phyloP scores from a whole-genome alignment of 1,140 invertebrate genomes.

The Drosophila sp. region DNA sequence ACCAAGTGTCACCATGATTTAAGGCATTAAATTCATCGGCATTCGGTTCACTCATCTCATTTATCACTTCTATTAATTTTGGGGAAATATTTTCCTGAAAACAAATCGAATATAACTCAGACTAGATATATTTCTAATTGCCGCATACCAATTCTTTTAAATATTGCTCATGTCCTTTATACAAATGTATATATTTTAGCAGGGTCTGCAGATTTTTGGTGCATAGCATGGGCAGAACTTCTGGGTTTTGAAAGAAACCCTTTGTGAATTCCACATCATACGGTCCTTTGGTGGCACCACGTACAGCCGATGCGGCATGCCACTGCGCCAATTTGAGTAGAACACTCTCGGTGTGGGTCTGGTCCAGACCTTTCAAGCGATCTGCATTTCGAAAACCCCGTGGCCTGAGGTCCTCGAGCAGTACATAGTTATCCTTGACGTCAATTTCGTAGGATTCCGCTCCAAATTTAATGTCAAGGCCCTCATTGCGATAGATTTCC shows the following conservation, averaged over 20 bases:
- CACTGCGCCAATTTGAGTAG: slow-evolving; percentile 85
- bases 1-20: slow-evolving; percentile 86
- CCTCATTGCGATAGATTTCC: slow-evolving; percentile 68
- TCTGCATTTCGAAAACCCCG: slow-evolving; percentile 82
- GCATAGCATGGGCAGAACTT: slow-evolving; percentile 12
- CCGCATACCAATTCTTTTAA: slow-evolving; percentile 47
- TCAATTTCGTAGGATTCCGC: slow-evolving; percentile 55
- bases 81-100: slow-evolving; percentile 27
- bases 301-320: slow-evolving; percentile 83
- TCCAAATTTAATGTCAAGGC: slow-evolving; percentile 61
- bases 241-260: slow-evolving; percentile 37
- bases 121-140: not conserved
- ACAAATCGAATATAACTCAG: not conserved
- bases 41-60: slow-evolving; percentile 40
- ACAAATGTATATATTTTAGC: slow-evolving; percentile 33
- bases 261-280: slow-evolving; percentile 23
- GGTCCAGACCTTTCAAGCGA: slow-evolving; percentile 83
- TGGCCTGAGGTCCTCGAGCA: slow-evolving; percentile 84
- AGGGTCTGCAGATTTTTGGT: slow-evolving; percentile 6
- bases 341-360: slow-evolving; percentile 83
- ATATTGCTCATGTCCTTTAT: slow-evolving; percentile 51
- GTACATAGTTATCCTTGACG: slow-evolving; percentile 60
- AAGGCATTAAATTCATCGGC: slow-evolving; percentile 85
- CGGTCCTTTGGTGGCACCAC: slow-evolving; percentile 83
- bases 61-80: slow-evolving; percentile 26